phyloP scores from a whole-genome alignment of 2,113 vertebrate species.

The Sakesphorus luctuosus region DNA sequence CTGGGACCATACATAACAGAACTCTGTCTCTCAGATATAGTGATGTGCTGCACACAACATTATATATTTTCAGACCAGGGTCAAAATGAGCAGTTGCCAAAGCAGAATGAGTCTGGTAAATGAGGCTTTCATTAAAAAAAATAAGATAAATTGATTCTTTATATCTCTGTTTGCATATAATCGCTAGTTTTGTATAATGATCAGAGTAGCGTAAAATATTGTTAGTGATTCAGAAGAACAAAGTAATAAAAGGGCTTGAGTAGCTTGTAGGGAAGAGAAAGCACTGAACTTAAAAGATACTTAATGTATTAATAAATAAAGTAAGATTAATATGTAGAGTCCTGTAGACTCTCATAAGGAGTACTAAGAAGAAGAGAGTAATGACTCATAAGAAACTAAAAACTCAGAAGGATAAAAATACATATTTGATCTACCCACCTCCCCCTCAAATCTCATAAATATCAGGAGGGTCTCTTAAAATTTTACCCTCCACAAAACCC shows the following conservation, averaged over 20 bases:
- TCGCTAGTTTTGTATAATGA: slow-evolving; percentile 29
- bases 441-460: background rate
- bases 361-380: background rate
- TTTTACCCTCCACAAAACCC: background rate
- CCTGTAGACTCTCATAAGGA: background rate
- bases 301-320: slow-evolving; percentile 62
- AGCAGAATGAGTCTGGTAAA: slow-evolving; percentile 37
- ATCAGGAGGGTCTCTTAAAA: background rate
- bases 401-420: background rate
- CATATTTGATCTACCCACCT: background rate
- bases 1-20: background rate
- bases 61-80: background rate
- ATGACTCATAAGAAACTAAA: slow-evolving; percentile 27
- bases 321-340: background rate
- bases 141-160: background rate
- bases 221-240: slow-evolving; percentile 33
- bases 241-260: slow-evolving; percentile 50
- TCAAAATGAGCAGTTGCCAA: slow-evolving; percentile 19
- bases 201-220: slow-evolving; percentile 30
- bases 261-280: slow-evolving; percentile 25
- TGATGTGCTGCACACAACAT: background rate
- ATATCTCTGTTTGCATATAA: background rate
- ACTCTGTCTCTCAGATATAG: background rate
- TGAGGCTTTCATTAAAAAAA: slow-evolving; percentile 41
- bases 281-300: slow-evolving; percentile 40